Evolutionary conservation across 2,797 vertebrate species (phyloP).

Genomic region (Geotrypetes seraphini): DNA sequence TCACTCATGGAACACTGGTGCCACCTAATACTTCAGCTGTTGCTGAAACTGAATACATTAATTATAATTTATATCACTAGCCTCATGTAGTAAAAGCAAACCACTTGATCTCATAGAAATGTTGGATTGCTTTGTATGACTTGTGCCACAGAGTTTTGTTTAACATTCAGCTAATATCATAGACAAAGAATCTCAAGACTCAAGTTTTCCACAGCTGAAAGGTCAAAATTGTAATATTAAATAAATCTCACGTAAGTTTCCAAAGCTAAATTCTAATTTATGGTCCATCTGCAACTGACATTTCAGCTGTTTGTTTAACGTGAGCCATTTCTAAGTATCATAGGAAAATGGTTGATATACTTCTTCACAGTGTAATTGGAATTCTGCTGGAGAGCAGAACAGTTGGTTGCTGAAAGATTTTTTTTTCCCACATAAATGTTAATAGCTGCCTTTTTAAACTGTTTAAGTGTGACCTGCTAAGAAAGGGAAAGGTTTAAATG

Average conservation of each 20-base stretch:
- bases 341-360: conserved; percentile 58
- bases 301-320: conserved; percentile 64
- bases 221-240: conserved; percentile 64
- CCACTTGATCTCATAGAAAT: not conserved
- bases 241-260: conserved; percentile 62
- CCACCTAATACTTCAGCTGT: too few relatives aligned
- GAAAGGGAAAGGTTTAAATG: conserved; percentile 69
- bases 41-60: not conserved
- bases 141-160: conserved; percentile 33
- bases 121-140: conserved; percentile 18
- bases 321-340: conserved; percentile 58
- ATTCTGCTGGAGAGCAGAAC: conserved; percentile 60
- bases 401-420: conserved; percentile 62
- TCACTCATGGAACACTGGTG: too few relatives aligned
- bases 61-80: not conserved
- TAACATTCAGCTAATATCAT: conserved; percentile 39
- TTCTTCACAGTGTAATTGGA: conserved; percentile 60
- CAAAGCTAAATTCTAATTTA: conserved; percentile 66
- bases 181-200: too few relatives aligned
- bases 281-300: conserved; percentile 62
- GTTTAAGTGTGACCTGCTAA: conserved; percentile 60
- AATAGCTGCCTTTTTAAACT: conserved; percentile 64
- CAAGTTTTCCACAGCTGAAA: conserved; percentile 44
- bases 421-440: conserved; percentile 71
- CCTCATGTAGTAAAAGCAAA: not conserved